Evolutionary conservation across 53 echinoderm and acorn worm genomes (phyloP).

Genomic region (Apostichopus leukothele): DNA sequence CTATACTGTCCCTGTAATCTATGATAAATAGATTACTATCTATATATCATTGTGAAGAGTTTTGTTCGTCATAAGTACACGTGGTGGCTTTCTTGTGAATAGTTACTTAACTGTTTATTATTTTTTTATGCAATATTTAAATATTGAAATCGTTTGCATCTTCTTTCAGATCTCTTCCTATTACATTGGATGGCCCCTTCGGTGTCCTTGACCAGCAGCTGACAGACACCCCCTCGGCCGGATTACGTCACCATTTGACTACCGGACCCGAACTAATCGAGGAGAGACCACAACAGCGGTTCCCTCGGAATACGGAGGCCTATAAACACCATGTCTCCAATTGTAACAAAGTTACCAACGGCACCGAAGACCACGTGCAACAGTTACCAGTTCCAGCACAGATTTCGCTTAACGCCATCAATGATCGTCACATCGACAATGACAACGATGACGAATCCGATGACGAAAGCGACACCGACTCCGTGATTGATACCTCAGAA

Average conservation of each 20-base stretch:
- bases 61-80: too few species aligned
- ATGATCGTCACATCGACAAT: background rate
- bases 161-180: background rate
- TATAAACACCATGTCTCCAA: background rate
- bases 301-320: conserved; percentile 8
- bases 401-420: background rate
- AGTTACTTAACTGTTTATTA: too few species aligned
- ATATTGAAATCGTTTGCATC: background rate
- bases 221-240: background rate
- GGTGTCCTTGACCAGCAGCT: background rate
- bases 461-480: conserved; percentile 39
- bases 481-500: conserved; percentile 44
- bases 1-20: too few species aligned
- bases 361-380: background rate
- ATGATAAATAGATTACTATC: too few species aligned
- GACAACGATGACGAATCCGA: background rate
- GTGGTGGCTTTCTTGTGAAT: too few species aligned
- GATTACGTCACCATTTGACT: background rate
- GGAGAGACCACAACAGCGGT: background rate
- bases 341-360: background rate
- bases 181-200: background rate
- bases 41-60: too few species aligned
- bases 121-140: too few species aligned
- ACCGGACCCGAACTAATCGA: background rate
- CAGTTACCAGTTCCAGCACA: conserved; percentile 25